Conservation (phyloP, 2,888 invertebrate genomes). For the Sepiola atlantica region DNA sequence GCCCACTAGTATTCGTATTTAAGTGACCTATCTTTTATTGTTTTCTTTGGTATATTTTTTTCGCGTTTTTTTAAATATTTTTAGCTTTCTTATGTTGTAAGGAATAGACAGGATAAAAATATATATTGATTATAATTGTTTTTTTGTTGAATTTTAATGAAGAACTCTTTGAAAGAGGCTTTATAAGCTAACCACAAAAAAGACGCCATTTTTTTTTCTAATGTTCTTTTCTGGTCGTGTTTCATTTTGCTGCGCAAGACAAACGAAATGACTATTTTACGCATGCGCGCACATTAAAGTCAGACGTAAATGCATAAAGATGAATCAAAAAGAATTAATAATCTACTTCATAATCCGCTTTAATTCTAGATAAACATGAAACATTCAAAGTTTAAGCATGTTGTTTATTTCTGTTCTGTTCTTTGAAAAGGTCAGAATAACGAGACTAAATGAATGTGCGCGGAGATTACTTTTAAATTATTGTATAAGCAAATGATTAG, state of each 20-base stretch:
- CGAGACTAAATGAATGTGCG: background rate
- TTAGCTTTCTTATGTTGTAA: background rate
- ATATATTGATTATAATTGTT: background rate
- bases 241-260: background rate
- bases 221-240: background rate
- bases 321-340: background rate
- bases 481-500: background rate
- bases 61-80: too few species aligned
- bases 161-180: background rate
- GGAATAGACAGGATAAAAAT: background rate
- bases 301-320: background rate
- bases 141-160: background rate
- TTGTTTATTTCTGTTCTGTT: background rate
- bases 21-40: background rate
- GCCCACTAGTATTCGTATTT: too few species aligned
- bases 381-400: background rate
- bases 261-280: background rate
- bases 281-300: background rate
- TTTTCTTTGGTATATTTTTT: background rate
- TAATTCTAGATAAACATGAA: slow-evolving; percentile 11
- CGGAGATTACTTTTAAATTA: too few species aligned
- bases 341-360: background rate
- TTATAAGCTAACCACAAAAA: background rate
- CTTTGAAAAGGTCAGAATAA: background rate
- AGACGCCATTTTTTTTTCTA: background rate